A percentile compares a stretch with the other conserved stretches of the same genome.
phyloP scores from a whole-genome alignment of 2,113 vertebrate species.

The Lophotis ruficrista region DNA sequence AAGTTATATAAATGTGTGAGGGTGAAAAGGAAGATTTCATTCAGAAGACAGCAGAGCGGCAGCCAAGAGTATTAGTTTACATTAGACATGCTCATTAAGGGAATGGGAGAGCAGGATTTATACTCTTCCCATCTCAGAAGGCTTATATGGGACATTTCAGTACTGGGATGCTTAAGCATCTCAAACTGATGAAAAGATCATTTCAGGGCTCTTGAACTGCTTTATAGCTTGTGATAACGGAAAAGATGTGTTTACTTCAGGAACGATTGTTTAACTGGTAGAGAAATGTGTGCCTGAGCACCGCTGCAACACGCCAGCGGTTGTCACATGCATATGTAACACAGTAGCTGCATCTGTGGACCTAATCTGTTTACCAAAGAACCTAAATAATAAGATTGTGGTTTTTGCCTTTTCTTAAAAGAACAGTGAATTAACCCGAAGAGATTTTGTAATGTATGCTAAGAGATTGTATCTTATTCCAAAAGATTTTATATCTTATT shows the following conservation, averaged over 20 bases:
- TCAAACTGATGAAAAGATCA: constrained; percentile 65
- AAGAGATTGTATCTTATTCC: neutral
- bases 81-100: constrained; percentile 53
- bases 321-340: neutral
- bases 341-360: neutral
- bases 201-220: constrained; percentile 54
- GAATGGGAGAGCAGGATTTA: constrained; percentile 31
- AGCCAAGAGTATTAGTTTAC: constrained; percentile 41
- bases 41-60: neutral
- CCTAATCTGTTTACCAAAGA: constrained; percentile 26
- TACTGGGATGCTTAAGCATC: constrained; percentile 33
- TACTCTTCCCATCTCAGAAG: constrained; percentile 10
- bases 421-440: constrained; percentile 29
- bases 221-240: constrained; percentile 33
- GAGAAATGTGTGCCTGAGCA: constrained; percentile 19
- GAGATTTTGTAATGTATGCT: neutral
- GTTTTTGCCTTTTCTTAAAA: neutral
- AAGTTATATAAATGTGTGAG: constrained; percentile 20
- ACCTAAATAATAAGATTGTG: neutral
- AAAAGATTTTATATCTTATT: neutral
- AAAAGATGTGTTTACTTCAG: constrained; percentile 57
- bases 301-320: neutral
- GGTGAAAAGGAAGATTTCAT: constrained; percentile 28
- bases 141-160: constrained; percentile 40
- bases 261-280: constrained; percentile 42